Evolutionary conservation across 2,888 invertebrate genomes (phyloP).

Genomic region (Epistrophella euchroma): DNA sequence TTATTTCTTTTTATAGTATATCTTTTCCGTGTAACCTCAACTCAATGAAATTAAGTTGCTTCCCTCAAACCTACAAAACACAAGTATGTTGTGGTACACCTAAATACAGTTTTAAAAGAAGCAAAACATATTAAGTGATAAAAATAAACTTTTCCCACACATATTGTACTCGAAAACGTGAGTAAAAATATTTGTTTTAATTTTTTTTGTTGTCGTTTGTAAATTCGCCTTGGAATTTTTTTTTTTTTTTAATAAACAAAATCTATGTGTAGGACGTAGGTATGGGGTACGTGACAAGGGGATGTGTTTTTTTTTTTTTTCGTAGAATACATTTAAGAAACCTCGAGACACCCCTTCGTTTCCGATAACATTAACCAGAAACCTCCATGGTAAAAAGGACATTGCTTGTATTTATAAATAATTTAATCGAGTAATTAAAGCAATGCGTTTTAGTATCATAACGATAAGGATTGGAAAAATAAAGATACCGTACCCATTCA

Average conservation of each 20-base stretch:
- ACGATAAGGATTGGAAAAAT: neutral
- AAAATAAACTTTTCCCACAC: constrained; percentile 65
- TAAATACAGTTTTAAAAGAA: neutral
- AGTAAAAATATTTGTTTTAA: constrained; percentile 53
- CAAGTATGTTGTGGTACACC: neutral
- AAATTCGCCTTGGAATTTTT: constrained; percentile 22
- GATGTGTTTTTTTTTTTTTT: neutral
- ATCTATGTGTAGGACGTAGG: constrained; percentile 29
- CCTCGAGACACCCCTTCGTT: neutral
- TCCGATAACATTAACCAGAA: neutral
- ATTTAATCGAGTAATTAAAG: constrained; percentile 23
- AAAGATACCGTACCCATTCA: neutral
- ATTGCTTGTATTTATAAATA: constrained; percentile 19
- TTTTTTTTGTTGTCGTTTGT: constrained; percentile 24
- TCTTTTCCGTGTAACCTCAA: constrained; percentile 16
- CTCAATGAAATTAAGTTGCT: constrained; percentile 4
- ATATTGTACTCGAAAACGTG: constrained; percentile 57
- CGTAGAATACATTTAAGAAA: neutral
- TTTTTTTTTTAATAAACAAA: constrained; percentile 23
- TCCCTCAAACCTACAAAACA: neutral
- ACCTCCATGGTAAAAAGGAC: neutral
- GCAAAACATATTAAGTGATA: constrained; percentile 32
- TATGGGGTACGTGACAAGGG: neutral
- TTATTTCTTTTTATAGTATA: neutral
- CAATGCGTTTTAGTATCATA: constrained; percentile 13